phyloP scores from a whole-genome alignment of 2,888 invertebrate species.

The Stegophylla sp. region DNA sequence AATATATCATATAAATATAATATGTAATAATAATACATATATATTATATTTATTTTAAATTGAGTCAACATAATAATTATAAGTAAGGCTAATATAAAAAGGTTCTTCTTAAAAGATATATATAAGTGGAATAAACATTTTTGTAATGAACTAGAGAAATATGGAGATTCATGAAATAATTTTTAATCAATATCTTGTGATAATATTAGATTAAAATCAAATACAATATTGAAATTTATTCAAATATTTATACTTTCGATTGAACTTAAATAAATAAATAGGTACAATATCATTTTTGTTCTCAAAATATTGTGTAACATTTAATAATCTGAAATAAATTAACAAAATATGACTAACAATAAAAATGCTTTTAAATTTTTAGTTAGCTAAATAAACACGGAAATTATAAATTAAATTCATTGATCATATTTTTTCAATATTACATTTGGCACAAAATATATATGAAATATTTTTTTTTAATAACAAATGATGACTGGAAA shows the following conservation, averaged over 20 bases:
- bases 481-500: constrained; percentile 1
- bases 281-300: background rate
- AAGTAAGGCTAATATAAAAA: no score
- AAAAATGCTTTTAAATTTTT: background rate
- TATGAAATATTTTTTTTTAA: background rate
- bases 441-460: background rate
- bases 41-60: no score
- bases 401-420: background rate
- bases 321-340: background rate
- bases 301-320: background rate
- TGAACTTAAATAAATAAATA: background rate
- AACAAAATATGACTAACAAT: background rate
- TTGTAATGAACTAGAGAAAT: no score
- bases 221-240: background rate
- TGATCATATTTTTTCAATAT: background rate
- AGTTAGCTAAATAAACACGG: background rate
- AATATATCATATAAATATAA: no score
- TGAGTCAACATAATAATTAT: no score
- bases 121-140: background rate
- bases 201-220: background rate
- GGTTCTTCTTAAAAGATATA: no score
- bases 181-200: background rate
- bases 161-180: background rate
- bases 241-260: background rate
- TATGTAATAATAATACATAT: no score